phyloP scores from a whole-genome alignment of 2,797 vertebrate species.

The Xiphorhynchus erythropygius region DNA sequence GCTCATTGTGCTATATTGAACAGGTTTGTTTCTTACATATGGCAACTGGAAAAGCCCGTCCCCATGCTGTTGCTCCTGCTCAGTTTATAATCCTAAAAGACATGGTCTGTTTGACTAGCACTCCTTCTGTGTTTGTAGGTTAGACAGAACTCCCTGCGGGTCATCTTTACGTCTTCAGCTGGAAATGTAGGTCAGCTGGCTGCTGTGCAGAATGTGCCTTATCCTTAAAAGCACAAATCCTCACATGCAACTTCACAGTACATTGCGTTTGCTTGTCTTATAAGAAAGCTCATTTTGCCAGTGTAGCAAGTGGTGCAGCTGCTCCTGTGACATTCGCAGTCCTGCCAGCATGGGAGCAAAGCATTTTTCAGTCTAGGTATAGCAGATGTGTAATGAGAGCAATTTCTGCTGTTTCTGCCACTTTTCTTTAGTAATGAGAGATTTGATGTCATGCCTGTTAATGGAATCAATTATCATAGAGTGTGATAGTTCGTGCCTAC shows the following conservation, averaged over 20 bases:
- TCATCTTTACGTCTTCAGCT: conserved; percentile 23
- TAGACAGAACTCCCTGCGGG: conserved; percentile 33
- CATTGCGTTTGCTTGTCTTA: background rate
- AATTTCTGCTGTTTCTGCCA: background rate
- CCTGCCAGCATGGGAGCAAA: background rate
- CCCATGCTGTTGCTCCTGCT: background rate
- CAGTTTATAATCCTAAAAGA: background rate
- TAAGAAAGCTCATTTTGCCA: background rate
- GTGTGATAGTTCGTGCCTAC: background rate
- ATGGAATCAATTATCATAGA: background rate
- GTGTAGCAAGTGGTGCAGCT: rapidly evolving
- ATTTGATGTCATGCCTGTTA: background rate
- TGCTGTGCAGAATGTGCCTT: background rate
- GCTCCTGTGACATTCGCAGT: background rate
- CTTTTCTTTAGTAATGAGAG: background rate
- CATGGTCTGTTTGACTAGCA: background rate
- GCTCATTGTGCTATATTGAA: background rate
- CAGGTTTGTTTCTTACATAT: background rate
- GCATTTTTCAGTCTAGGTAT: background rate
- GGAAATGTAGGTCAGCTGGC: conserved; percentile 53
- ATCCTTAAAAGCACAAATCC: background rate
- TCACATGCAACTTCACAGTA: background rate
- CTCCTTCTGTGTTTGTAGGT: conserved; percentile 48
- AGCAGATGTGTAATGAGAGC: background rate
- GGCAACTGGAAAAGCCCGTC: background rate